Percentiles rank a stretch among this genome's conserved stretches.
Conservation (phyloP, 2,888 invertebrate species). For the Drosophila emarginata region DNA sequence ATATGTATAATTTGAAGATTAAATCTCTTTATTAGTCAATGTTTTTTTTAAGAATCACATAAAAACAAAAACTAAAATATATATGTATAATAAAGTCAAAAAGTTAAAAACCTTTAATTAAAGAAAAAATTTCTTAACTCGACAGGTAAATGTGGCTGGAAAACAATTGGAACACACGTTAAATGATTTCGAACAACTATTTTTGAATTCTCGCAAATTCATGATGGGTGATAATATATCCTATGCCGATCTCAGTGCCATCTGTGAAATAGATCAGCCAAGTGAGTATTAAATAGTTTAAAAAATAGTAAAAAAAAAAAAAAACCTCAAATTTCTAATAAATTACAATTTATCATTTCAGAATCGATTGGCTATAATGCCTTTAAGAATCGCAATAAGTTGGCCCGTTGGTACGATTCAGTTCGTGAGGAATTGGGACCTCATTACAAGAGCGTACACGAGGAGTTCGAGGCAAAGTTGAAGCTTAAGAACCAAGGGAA, state of each 20-base stretch:
- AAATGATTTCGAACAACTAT: slow-evolving; percentile 84
- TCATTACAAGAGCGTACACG: slow-evolving; percentile 85
- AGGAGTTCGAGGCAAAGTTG: slow-evolving; percentile 74
- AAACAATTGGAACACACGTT: slow-evolving; percentile 84
- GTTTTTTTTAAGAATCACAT: no score
- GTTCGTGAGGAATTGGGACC: slow-evolving; percentile 86
- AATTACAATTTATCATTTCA: slow-evolving; percentile 74
- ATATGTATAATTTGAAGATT: no score
- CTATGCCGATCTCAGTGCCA: slow-evolving; percentile 89
- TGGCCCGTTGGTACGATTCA: slow-evolving; percentile 86
- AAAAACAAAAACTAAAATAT: no score
- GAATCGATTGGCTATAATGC: slow-evolving; percentile 88
- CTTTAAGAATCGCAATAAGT: slow-evolving; percentile 84
- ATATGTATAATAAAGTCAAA: no score
- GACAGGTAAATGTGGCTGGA: slow-evolving; percentile 70
- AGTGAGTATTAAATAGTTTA: slow-evolving; percentile 82
- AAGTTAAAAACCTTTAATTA: no score
- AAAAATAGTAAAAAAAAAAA: no score
- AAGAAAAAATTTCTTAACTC: not conserved
- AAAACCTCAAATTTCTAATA: no score
- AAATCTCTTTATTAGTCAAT: no score
- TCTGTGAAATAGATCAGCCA: slow-evolving; percentile 90
- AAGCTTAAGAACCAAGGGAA: slow-evolving; percentile 57
- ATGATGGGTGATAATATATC: slow-evolving; percentile 86
- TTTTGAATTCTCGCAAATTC: slow-evolving; percentile 83